These are phyloP conservation scores for Sylvia borin DNA, from an alignment of 2,797 vertebrate genomes.

Conservation along the genomic window DNA sequence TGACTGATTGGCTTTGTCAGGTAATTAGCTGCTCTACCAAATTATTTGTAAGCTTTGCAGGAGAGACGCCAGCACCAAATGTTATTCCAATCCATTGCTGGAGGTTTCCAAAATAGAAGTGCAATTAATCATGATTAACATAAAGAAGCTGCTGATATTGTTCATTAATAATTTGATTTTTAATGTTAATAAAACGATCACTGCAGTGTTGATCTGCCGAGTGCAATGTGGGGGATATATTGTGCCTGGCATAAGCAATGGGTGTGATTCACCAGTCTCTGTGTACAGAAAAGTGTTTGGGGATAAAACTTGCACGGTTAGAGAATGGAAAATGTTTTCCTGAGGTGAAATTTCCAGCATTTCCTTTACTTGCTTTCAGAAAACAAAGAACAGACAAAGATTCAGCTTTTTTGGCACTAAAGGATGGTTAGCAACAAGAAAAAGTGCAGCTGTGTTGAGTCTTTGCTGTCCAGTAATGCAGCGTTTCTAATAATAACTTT, in stretches of 20 bases:
- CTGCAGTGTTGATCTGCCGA: neutral
- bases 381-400: neutral
- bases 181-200: constrained; percentile 11
- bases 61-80: neutral
- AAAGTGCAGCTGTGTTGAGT: neutral
- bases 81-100: neutral
- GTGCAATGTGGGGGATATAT: neutral
- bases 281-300: neutral
- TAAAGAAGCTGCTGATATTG: constrained; percentile 7
- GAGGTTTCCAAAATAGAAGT: neutral
- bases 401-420: neutral
- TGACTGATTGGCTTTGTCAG: neutral
- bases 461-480: neutral
- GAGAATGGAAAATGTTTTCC: neutral
- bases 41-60: neutral
- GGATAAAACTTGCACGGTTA: neutral
- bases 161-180: constrained; percentile 10
- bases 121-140: constrained; percentile 11
- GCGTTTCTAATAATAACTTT: neutral
- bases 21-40: neutral
- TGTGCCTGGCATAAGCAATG: neutral
- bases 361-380: neutral
- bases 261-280: neutral
- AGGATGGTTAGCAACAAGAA: neutral
- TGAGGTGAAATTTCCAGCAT: neutral